phyloP scores from a whole-genome alignment of 2,797 vertebrate species.

The Lophotriccus pileatus region DNA sequence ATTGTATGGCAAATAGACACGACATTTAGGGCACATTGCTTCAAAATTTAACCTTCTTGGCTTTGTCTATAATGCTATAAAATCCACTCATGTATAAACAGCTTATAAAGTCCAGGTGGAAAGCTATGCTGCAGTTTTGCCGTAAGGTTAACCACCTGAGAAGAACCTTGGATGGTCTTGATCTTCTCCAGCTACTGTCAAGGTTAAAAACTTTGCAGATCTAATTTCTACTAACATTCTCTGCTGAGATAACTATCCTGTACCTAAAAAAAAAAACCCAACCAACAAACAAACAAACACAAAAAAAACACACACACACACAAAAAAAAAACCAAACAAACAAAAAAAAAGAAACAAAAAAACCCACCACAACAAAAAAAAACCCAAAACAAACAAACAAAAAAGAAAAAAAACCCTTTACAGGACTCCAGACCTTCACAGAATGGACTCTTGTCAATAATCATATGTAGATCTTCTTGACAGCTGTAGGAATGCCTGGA shows the following conservation, averaged over 20 bases:
- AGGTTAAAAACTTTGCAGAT: background rate
- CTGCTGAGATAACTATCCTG: background rate
- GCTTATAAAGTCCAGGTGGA: background rate
- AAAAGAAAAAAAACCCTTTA: background rate
- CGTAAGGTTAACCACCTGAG: background rate
- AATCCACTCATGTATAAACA: background rate
- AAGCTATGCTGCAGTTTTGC: background rate
- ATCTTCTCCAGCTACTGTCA: background rate
- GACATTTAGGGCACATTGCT: background rate
- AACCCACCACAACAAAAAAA: no score
- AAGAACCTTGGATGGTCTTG: accelerated
- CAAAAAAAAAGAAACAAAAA: no score
- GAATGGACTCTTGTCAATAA: background rate
- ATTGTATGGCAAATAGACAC: background rate
- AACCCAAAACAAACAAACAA: no score
- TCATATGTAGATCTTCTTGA: background rate
- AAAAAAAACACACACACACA: no score
- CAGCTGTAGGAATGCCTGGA: background rate
- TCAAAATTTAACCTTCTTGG: background rate
- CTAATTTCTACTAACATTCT: background rate
- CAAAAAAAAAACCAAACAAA: no score
- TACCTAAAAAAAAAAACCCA: no score
- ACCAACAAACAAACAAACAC: no score
- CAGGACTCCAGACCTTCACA: background rate
- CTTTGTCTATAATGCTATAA: background rate